phyloP scores from a whole-genome alignment of 2,113 vertebrate genomes.

The Callipepla squamata region DNA sequence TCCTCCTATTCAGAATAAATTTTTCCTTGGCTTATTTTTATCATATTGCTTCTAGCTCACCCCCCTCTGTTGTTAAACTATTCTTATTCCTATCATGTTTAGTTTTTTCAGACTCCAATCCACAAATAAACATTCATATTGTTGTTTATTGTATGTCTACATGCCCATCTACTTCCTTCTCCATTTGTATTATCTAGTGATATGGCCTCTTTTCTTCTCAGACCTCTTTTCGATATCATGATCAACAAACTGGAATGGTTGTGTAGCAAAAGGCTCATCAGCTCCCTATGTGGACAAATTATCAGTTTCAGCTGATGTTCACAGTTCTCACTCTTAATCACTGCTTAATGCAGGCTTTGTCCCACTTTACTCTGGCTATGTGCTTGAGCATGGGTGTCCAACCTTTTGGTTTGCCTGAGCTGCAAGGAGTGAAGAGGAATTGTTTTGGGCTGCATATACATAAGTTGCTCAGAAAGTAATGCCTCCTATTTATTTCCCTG shows the following conservation, averaged over 20 bases:
- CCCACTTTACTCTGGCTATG: accelerated
- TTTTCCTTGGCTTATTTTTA: conserved; percentile 26
- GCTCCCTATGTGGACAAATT: neutral
- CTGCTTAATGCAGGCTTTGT: neutral
- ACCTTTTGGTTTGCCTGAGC: no score
- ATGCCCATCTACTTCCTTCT: neutral
- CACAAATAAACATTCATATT: neutral
- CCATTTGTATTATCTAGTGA: neutral
- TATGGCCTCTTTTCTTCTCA: neutral
- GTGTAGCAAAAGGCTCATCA: neutral
- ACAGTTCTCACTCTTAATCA: neutral
- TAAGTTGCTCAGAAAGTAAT: no score
- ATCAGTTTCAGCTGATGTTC: neutral
- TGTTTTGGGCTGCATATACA: no score
- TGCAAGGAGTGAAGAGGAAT: no score
- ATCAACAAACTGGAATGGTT: neutral
- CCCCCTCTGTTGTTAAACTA: neutral
- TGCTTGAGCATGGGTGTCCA: neutral
- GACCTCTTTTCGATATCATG: neutral
- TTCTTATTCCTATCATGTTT: neutral
- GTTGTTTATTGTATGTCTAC: neutral
- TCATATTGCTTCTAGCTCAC: neutral
- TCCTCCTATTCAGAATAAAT: conserved; percentile 19
- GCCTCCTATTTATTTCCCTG: no score
- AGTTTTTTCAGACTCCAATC: neutral